Conservation (phyloP, 1,140 invertebrate genomes). For the Drosophila nasuta region DNA sequence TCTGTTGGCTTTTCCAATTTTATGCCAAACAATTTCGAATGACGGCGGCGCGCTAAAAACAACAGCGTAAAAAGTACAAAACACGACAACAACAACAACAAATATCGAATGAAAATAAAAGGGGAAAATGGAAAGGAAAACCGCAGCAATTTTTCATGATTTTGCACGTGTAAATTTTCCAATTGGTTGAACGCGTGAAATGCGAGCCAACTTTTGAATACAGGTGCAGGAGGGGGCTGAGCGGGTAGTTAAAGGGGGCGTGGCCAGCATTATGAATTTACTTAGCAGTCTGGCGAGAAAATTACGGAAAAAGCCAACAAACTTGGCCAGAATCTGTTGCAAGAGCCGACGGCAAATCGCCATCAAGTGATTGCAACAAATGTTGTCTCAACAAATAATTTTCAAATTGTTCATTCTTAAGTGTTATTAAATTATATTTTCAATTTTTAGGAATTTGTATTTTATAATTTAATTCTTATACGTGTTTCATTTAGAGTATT, state of each 20-base stretch:
- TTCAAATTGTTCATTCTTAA: too few species aligned
- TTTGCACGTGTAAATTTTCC: slow-evolving; percentile 84
- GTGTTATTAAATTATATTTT: too few species aligned
- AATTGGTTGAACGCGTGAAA: slow-evolving; percentile 79
- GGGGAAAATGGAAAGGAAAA: slow-evolving; percentile 56
- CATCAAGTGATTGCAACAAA: too few species aligned
- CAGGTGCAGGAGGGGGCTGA: not conserved
- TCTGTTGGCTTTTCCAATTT: slow-evolving; percentile 71
- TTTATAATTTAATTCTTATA: too few species aligned
- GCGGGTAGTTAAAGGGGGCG: not conserved
- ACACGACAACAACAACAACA: not conserved
- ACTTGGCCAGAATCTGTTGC: not conserved
- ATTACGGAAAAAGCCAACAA: not conserved
- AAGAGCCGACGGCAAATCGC: slow-evolving; percentile 22
- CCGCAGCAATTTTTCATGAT: slow-evolving; percentile 84
- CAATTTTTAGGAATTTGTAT: too few species aligned
- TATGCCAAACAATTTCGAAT: slow-evolving; percentile 69
- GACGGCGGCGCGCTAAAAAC: slow-evolving; percentile 40
- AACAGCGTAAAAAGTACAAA: slow-evolving; percentile 1
- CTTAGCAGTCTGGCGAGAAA: slow-evolving; percentile 20
- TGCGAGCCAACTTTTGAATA: slow-evolving; percentile 27
- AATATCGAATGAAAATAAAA: slow-evolving; percentile 36
- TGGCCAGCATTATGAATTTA: slow-evolving; percentile 7
- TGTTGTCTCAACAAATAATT: too few species aligned
- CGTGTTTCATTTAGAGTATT: too few species aligned